Evolutionary conservation across 1,140 invertebrate genomes (phyloP).

Genomic region (Dryas iulia): DNA sequence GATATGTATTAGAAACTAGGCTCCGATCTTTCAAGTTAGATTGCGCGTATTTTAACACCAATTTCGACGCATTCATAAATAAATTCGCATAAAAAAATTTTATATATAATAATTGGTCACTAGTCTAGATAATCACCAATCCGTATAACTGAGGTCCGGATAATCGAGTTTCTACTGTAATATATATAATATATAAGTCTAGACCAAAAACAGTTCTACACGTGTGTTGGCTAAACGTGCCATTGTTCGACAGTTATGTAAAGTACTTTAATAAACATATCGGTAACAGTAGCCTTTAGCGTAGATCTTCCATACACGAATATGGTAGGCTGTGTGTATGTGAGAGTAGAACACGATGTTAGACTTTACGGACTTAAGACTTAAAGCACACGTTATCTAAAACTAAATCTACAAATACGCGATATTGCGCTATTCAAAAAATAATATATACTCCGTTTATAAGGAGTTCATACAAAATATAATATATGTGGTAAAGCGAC

Average conservation of each 20-base stretch:
- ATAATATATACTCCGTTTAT: constrained; percentile 26
- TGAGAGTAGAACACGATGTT: constrained; percentile 30
- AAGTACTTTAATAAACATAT: constrained; percentile 75
- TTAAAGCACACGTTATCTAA: constrained; percentile 37
- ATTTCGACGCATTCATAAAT: no score
- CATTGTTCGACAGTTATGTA: constrained; percentile 68
- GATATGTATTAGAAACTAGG: no score
- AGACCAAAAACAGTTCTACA: constrained; percentile 37
- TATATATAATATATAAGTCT: constrained; percentile 22
- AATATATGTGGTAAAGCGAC: constrained; percentile 13
- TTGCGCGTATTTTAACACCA: no score
- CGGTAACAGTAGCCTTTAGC: constrained; percentile 77
- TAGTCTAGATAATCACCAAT: no score
- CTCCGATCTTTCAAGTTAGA: no score
- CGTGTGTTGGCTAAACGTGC: constrained; percentile 61
- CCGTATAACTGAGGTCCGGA: no score
- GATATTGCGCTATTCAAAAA: constrained; percentile 20
- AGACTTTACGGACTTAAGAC: constrained; percentile 30
- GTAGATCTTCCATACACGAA: constrained; percentile 74
- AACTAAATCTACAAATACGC: constrained; percentile 20
- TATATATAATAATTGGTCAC: no score
- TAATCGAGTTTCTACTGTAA: no score
- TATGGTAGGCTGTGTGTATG: constrained; percentile 55
- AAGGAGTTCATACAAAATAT: constrained; percentile 16
- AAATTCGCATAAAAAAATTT: no score